Evolutionary conservation across 2,113 vertebrate species (phyloP).

Genomic region (Salvelinus sp.): DNA sequence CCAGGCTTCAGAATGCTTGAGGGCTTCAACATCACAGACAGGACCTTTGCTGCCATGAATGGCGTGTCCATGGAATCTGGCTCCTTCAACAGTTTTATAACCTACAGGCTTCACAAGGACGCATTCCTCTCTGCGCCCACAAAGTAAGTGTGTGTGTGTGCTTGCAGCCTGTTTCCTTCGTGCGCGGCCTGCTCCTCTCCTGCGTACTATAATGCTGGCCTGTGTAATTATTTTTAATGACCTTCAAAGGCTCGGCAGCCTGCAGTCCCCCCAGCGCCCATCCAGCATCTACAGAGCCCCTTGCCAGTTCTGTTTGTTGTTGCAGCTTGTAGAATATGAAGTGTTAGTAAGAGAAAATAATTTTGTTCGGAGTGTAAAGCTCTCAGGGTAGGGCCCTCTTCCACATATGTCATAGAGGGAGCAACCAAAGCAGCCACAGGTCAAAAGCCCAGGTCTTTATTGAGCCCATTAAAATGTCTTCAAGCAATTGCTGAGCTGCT

Average conservation of each 20-base stretch:
- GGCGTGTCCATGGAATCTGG: constrained; percentile 94
- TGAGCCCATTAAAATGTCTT: constrained; percentile 34
- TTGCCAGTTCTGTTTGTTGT: constrained; percentile 34
- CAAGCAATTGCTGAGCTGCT: constrained; percentile 22
- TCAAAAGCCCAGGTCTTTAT: constrained; percentile 38
- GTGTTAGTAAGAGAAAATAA: constrained; percentile 25
- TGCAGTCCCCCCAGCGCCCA: constrained; percentile 33
- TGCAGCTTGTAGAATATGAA: constrained; percentile 46
- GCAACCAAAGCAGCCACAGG: constrained; percentile 22
- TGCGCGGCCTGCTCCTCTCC: constrained; percentile 17
- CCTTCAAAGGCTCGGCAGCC: constrained; percentile 25
- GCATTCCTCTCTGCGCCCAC: constrained; percentile 90
- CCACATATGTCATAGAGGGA: constrained; percentile 17
- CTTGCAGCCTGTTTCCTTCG: not conserved
- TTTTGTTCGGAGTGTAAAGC: constrained; percentile 19
- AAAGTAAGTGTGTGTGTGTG: constrained; percentile 73
- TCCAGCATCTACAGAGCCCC: constrained; percentile 13
- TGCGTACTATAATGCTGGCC: constrained; percentile 34
- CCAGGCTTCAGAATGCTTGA: constrained; percentile 98
- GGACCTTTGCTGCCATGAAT: constrained; percentile 86
- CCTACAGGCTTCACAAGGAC: constrained; percentile 92
- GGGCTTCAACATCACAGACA: constrained; percentile 94
- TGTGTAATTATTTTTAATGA: constrained; percentile 56
- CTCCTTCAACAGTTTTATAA: constrained; percentile 90
- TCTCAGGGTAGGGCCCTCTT: not conserved